phyloP scores from a whole-genome alignment of 1,140 invertebrate genomes.

The Andricus grossulariae region DNA sequence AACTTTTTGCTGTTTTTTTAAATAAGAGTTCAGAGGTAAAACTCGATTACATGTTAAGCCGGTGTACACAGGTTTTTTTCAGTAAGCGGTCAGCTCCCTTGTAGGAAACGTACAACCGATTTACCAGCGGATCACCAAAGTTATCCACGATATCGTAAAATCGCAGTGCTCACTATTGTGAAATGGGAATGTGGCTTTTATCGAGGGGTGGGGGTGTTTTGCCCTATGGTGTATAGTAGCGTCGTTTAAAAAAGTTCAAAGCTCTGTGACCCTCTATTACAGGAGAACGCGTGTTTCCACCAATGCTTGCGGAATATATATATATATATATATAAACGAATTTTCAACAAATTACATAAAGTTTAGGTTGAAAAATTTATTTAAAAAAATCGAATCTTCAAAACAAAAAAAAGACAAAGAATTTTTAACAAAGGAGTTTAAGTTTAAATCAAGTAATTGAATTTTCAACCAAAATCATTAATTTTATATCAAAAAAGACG shows the following conservation, averaged over 20 bases:
- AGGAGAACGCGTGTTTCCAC: slow-evolving; percentile 28
- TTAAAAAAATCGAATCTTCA: no score
- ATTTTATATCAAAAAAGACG: no score
- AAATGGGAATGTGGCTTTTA: slow-evolving; percentile 46
- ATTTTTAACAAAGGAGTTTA: no score
- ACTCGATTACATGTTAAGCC: slow-evolving; percentile 4
- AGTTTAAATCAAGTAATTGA: no score
- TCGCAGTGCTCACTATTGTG: slow-evolving; percentile 42
- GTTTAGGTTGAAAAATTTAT: no score
- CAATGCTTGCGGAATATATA: slow-evolving; percentile 35
- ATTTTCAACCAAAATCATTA: no score
- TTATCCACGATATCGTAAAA: slow-evolving; percentile 44
- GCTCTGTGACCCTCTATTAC: neutral
- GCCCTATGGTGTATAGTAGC: slow-evolving; percentile 43
- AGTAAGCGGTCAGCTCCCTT: slow-evolving; percentile 4
- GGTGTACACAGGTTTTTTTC: slow-evolving; percentile 15
- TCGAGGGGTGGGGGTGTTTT: slow-evolving; percentile 41
- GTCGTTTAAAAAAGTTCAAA: slow-evolving; percentile 49
- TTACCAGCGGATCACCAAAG: slow-evolving; percentile 7
- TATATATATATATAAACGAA: no score
- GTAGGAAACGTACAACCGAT: neutral
- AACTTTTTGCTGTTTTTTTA: no score
- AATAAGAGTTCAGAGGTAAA: neutral
- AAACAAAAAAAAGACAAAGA: no score
- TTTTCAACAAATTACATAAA: no score